phyloP scores from a whole-genome alignment of 2,113 vertebrate genomes.

The Mugil cephalus region DNA sequence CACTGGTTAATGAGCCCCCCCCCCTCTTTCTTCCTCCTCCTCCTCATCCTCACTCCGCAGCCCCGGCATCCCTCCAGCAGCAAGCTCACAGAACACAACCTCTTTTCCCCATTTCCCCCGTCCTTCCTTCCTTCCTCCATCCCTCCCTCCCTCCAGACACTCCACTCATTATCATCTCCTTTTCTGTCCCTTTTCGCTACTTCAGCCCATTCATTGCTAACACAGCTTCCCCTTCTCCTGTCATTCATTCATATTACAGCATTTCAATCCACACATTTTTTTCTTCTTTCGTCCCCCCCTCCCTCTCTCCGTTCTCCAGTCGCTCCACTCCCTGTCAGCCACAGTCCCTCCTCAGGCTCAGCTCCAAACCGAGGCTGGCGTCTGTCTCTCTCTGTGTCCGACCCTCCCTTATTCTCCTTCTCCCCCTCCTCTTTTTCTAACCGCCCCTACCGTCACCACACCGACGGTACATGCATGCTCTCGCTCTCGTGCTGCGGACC shows the following conservation, averaged over 20 bases:
- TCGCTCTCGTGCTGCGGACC: constrained; percentile 47
- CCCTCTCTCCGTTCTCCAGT: constrained; percentile 46
- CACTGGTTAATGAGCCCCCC: constrained; percentile 84
- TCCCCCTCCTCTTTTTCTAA: constrained; percentile 44
- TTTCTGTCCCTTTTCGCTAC: constrained; percentile 35
- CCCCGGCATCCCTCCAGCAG: constrained; percentile 55
- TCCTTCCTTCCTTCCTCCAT: constrained; percentile 26
- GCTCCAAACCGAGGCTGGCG: constrained; percentile 79
- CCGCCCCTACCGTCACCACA: constrained; percentile 62
- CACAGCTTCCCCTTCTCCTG: constrained; percentile 38
- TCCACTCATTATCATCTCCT: constrained; percentile 42
- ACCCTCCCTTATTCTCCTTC: constrained; percentile 44
- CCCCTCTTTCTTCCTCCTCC: constrained; percentile 45
- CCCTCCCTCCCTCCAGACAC: constrained; percentile 37
- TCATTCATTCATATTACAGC: constrained; percentile 46
- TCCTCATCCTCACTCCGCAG: constrained; percentile 47
- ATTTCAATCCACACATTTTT: constrained; percentile 35
- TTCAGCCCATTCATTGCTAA: constrained; percentile 41
- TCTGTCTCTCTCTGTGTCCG: constrained; percentile 69
- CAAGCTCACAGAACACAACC: constrained; percentile 39
- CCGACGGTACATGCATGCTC: constrained; percentile 70
- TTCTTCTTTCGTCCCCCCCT: constrained; percentile 24
- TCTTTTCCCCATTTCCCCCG: constrained; percentile 23
- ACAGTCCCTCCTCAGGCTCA: constrained; percentile 75
- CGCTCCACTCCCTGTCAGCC: constrained; percentile 68